Conservation (phyloP, 2,797 vertebrate species). For the Macrochelys suwanniensis region DNA sequence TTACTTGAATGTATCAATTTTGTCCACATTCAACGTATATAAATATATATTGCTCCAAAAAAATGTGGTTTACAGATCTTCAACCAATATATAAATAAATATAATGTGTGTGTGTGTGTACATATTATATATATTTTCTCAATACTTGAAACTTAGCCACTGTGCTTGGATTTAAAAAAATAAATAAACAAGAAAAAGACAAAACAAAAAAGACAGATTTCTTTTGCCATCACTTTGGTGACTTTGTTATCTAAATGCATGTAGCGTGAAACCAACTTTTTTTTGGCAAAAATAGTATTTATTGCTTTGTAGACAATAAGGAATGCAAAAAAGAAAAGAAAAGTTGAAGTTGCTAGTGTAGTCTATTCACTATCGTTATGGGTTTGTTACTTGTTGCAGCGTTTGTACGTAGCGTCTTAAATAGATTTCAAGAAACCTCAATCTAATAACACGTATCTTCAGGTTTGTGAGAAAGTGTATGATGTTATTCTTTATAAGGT, state of each 20-base stretch:
- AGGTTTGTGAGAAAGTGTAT: conserved; percentile 52
- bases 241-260: conserved; percentile 78
- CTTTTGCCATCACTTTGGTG: conserved; percentile 71
- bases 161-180: conserved; percentile 73
- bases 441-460: conserved; percentile 52
- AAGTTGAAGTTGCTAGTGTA: conserved; percentile 48
- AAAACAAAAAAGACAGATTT: conserved; percentile 39
- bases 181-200: neutral
- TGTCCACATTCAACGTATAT: conserved; percentile 38
- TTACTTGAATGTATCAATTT: conserved; percentile 76
- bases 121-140: conserved; percentile 69
- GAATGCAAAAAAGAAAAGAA: conserved; percentile 22
- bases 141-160: conserved; percentile 86
- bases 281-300: conserved; percentile 85
- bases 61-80: conserved; percentile 65
- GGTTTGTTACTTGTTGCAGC: conserved; percentile 44
- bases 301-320: conserved; percentile 85
- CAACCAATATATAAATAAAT: conserved; percentile 51
- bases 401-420: conserved; percentile 59
- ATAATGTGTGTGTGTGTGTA: conserved; percentile 20
- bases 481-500: conserved; percentile 63
- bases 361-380: conserved; percentile 41
- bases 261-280: conserved; percentile 81
- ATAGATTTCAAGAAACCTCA: conserved; percentile 67
- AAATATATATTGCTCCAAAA: conserved; percentile 54